Evolutionary conservation across 2,888 invertebrate genomes (phyloP).

Genomic region (Mycalesis mineus): DNA sequence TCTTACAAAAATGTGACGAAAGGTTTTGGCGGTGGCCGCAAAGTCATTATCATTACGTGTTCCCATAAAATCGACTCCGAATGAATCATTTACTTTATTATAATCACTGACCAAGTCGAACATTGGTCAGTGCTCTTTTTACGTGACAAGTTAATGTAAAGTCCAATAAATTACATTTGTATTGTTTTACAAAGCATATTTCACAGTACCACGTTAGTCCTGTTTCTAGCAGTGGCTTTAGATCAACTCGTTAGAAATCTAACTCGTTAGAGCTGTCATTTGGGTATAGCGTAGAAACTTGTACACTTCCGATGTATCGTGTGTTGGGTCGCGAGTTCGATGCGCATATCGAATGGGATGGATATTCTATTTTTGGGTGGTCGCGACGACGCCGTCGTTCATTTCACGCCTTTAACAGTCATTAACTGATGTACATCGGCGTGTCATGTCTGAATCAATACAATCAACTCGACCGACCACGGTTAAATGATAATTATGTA

Average conservation of each 20-base stretch:
- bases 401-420: slow-evolving; percentile 65
- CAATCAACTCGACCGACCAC: slow-evolving; percentile 12
- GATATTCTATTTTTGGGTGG: slow-evolving; percentile 59
- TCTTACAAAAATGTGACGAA: not conserved
- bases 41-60: not conserved
- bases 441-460: slow-evolving; percentile 22
- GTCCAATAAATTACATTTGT: no score
- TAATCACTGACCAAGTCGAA: no score
- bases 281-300: no score
- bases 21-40: not conserved
- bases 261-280: no score
- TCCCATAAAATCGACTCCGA: not conserved
- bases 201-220: no score
- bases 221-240: no score
- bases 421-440: slow-evolving; percentile 29
- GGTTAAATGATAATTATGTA: slow-evolving; percentile 14
- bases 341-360: slow-evolving; percentile 8
- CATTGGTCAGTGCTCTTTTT: no score
- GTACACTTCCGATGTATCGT: no score
- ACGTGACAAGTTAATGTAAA: no score
- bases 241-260: no score
- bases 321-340: not conserved
- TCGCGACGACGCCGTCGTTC: slow-evolving; percentile 47
- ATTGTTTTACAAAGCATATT: no score
- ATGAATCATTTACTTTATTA: not conserved